phyloP scores from a whole-genome alignment of 2,113 vertebrate species.

The Heloderma charlesbogerti region DNA sequence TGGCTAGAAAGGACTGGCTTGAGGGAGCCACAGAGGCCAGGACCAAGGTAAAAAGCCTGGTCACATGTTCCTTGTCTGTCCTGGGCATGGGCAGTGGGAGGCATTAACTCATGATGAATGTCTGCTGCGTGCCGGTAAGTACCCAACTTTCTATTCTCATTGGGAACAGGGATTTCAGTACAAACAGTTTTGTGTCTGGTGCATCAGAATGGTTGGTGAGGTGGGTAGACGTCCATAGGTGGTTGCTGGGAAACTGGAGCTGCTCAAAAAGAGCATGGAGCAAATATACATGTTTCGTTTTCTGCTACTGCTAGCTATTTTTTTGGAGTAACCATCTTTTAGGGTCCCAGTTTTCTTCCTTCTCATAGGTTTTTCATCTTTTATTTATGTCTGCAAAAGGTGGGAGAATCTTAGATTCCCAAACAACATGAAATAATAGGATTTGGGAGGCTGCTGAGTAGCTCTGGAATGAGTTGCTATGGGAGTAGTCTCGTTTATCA shows the following conservation, averaged over 20 bases:
- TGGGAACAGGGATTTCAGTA: not conserved
- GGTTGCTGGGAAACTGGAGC: not conserved
- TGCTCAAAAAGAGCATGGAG: not conserved
- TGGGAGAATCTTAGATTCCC: not conserved
- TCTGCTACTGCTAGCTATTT: not conserved
- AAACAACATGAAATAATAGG: not conserved
- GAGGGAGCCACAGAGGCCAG: too few relatives aligned
- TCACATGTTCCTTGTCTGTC: too few relatives aligned
- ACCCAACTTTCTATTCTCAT: not conserved
- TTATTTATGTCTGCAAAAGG: not conserved
- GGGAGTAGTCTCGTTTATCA: slow-evolving; percentile 18
- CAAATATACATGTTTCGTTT: not conserved
- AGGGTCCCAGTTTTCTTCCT: not conserved
- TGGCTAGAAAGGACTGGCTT: too few relatives aligned
- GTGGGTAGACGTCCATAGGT: too few relatives aligned
- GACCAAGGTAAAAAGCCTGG: too few relatives aligned
- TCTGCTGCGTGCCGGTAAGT: too few relatives aligned
- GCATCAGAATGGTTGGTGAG: not conserved
- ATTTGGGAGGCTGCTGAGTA: not conserved
- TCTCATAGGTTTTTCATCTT: not conserved
- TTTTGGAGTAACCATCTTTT: not conserved
- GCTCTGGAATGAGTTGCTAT: not conserved
- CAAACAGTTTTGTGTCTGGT: not conserved
- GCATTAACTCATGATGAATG: too few relatives aligned
- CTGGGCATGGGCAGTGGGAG: too few relatives aligned